Base-by-base conservation (phyloP, 2,797 vertebrate species). In the Amphiprion clarkii region DNA sequence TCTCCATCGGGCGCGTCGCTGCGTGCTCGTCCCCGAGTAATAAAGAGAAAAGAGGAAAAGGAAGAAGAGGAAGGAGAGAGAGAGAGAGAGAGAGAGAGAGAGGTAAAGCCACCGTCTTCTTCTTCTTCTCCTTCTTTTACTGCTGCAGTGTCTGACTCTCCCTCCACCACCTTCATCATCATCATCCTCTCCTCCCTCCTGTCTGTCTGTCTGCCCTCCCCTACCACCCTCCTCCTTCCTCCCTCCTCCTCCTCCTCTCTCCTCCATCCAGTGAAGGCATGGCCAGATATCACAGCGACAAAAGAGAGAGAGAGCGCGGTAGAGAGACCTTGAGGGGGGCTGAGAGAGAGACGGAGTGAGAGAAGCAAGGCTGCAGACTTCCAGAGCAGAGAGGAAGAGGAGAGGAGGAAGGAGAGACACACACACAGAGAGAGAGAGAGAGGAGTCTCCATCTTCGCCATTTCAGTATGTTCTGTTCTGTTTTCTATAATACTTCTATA, bases 101-200 rank as follows among this genome's bases (percentile, higher is more conserved):
- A 84, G 77, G 67, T 70, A 78, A 64, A 82, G 49, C 59, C 57
- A 39, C 60, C 46, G 52, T 63, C 52, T 42, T 60, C 59, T 40
- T 71, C 81, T 55, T 81, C 65, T 40, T 71, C 81, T 55, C 79
- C 65, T 67, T 75, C 74, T 56, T 6, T 80, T 76, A 0, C 83
- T 87, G 80, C 89, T 89, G 87, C 87, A 86, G 87, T 85, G 84
- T 88, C 84, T 87, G 58, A 79, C 71, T 87, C 76, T 82, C 77
- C 52, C 78, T 80, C 83, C 76, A 61, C 67, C 65, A 46, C 55
- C 85, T 77, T 82, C 85, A 73, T 77, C 84, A 72, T 70, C 79
- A 71, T 58, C 74, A 60, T 54, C 83, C 66, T 79, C 71, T 33
- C 61, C 74, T 76, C 66, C 78, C 82, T 74, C 71, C 68, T 79